Evolutionary conservation across 2,888 invertebrate genomes (phyloP), one percentile per base, ranked within the genome.

Genomic region (Yponomeuta cagnagella): DNA sequence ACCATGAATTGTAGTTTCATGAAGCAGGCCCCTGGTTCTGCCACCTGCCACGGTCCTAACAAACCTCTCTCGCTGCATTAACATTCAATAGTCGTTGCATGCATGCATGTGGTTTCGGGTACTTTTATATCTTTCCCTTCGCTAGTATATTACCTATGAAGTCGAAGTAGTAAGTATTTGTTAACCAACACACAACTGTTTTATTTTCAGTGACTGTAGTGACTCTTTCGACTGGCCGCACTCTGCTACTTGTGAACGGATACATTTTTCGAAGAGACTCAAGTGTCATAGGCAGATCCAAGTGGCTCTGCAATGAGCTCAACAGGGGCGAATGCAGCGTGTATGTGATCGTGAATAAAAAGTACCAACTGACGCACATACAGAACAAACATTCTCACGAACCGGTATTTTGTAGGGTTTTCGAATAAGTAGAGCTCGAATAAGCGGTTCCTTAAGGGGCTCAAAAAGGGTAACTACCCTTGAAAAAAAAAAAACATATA

Each of bases 281-380:
- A 12, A 78, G 78, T 71, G 79, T 81, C 4, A 82, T 80, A 43
- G 82, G 80, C 58, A 81, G 80, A 0, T 81, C 87, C 2, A 79
- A 82, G 75, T 89, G 88, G 89, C 81, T 79, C 48, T 89, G 89
- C 73, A 84, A 81, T 74, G 88, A 87, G 69, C 83, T 82, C 4
- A 81, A 76, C 23, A 79, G 79, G 69, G 78, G 73, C 72, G 84
- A 86, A 74, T 88, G 88, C 72, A 80, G 82, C 63, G 88, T 86
- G 0, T 88, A 82, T 73, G 79, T 86, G 2, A 83, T 85, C 71
- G 83, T 87, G 23, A 88, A 88, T 73, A 83, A 86, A 6, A 85
- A 84, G 74, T 88, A 80, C 72, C 84, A 89, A 77, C 79, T 88
- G 5, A 77, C 83, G 2, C 79, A 78, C n/a, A 81, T 82, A 71